These are phyloP conservation scores for Laupala kohalensis DNA, from an alignment of 1,140 invertebrate species.

Conservation along the genomic window DNA sequence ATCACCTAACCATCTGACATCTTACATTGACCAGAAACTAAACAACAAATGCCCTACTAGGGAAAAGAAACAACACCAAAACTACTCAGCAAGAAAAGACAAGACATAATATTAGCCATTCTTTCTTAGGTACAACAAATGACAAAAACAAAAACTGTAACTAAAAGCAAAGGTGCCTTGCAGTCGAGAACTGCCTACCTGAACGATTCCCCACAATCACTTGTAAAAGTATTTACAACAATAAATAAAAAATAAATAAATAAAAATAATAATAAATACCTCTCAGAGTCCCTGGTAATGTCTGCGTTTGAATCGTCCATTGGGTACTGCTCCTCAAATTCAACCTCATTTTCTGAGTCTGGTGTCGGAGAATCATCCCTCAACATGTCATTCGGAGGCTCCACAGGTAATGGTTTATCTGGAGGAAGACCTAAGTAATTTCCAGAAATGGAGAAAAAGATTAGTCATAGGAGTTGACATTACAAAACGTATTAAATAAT, in stretches of 20 bases:
- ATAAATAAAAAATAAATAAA: background rate
- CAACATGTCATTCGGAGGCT: constrained; percentile 24
- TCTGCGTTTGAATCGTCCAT: constrained; percentile 28
- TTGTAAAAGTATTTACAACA: background rate
- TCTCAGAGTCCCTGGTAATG: constrained; percentile 21
- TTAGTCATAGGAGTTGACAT: background rate
- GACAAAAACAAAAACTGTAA: too few relatives aligned
- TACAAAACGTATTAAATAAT: background rate
- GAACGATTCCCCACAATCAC: background rate
- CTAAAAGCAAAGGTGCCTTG: too few relatives aligned
- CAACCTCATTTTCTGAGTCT: constrained; percentile 18
- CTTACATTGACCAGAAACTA: too few relatives aligned
- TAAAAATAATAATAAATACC: too few relatives aligned
- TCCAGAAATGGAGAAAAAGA: background rate
- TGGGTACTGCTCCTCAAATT: constrained; percentile 22
- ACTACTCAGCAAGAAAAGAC: background rate
- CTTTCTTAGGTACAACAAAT: background rate
- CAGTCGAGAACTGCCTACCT: background rate
- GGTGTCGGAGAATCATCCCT: constrained; percentile 20
- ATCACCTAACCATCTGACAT: too few relatives aligned
- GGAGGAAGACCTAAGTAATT: constrained; percentile 20
- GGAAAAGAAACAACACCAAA: background rate
- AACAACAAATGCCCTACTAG: too few relatives aligned
- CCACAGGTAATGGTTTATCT: constrained; percentile 31
- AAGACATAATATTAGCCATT: background rate